Percentiles rank a stretch among this genome's conserved stretches.
These are phyloP conservation scores for Macrobrachium nipponense DNA, from an alignment of 1,140 invertebrate species.

Conservation along the genomic window DNA sequence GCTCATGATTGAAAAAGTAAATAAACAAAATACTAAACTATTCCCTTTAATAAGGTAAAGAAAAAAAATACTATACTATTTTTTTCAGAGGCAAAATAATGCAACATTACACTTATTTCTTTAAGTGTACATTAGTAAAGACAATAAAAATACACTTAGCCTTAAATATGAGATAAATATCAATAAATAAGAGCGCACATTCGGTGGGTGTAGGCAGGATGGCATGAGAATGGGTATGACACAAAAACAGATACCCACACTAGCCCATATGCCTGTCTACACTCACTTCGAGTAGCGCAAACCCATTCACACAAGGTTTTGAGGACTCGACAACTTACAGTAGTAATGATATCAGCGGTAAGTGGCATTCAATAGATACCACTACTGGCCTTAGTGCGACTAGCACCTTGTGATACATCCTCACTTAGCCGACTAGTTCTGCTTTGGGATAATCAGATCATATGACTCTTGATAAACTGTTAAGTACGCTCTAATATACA, in stretches of 20 bases:
- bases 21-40: conserved; percentile 51
- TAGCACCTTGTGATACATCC: conserved; percentile 54
- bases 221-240: not conserved
- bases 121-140: conserved; percentile 59
- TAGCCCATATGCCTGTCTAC: conserved; percentile 23
- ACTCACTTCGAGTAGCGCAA: conserved; percentile 27
- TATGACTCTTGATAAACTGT: conserved; percentile 47
- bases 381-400: conserved; percentile 51
- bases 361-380: conserved; percentile 13
- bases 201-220: conserved; percentile 12
- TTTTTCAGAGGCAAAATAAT: conserved; percentile 34
- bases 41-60: conserved; percentile 36
- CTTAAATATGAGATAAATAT: conserved; percentile 61
- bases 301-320: conserved; percentile 59
- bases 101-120: conserved; percentile 45
- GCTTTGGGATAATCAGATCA: conserved; percentile 45
- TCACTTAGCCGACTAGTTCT: conserved; percentile 53
- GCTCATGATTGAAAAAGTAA: conserved; percentile 30
- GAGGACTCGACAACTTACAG: conserved; percentile 61
- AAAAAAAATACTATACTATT: conserved; percentile 17
- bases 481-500: conserved; percentile 59
- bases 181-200: conserved; percentile 50
- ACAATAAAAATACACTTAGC: conserved; percentile 62
- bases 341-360: conserved; percentile 46
- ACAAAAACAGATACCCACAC: not conserved